Evolutionary conservation across 2,113 vertebrate genomes (phyloP).

Genomic region (Suricata suricatta): DNA sequence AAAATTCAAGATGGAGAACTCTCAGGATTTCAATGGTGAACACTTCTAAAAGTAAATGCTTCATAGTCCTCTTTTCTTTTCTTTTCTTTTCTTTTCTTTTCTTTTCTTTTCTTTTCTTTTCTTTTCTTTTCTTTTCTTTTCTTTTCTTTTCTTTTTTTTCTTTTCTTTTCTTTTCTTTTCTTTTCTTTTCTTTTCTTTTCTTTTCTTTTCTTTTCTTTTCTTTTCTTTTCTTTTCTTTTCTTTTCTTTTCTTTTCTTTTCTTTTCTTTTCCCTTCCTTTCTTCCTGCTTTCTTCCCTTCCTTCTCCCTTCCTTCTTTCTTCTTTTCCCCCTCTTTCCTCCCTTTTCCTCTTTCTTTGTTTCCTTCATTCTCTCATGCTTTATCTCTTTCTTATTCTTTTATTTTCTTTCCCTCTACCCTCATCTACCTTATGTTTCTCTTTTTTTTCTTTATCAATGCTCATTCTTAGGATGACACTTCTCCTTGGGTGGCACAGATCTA

Average conservation of each 20-base stretch:
- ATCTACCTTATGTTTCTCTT: background rate
- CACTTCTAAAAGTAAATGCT: background rate
- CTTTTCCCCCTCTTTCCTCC: accelerated
- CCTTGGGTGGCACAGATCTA: too few relatives aligned
- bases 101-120: background rate
- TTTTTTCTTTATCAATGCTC: background rate
- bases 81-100: background rate
- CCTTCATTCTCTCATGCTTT: too few relatives aligned
- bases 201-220: background rate
- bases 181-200: background rate
- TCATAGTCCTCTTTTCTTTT: background rate
- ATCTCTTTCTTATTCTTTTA: background rate
- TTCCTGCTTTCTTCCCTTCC: background rate
- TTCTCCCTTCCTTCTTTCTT: too few relatives aligned
- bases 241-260: accelerated
- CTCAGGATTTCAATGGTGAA: background rate
- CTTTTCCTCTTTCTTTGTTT: too few relatives aligned
- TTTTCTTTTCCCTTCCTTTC: accelerated
- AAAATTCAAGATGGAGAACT: slow-evolving; percentile 28
- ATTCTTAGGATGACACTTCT: background rate
- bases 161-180: accelerated
- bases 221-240: background rate
- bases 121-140: accelerated
- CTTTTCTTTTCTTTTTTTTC: too few relatives aligned
- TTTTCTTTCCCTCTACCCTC: too few relatives aligned